Evolutionary conservation across 2,888 invertebrate species (phyloP).

Genomic region (Campopleginae sp.): DNA sequence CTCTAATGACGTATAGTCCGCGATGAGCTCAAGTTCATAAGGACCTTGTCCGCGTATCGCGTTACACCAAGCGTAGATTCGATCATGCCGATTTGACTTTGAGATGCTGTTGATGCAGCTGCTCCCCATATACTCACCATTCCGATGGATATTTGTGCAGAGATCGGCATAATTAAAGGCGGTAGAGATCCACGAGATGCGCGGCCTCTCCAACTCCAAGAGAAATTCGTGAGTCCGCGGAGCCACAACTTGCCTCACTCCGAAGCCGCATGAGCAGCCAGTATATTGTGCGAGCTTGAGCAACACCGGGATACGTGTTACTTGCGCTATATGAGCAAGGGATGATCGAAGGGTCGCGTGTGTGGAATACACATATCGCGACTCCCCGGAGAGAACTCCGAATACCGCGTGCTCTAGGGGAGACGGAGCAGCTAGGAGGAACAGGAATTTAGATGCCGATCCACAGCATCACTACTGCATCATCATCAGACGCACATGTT

Average conservation of each 20-base stretch:
- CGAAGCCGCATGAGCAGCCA: slow-evolving; percentile 25
- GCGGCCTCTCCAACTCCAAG: slow-evolving; percentile 4
- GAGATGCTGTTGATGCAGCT: background rate
- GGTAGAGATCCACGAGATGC: slow-evolving; percentile 6
- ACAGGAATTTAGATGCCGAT: slow-evolving; percentile 71
- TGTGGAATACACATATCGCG: slow-evolving; percentile 55
- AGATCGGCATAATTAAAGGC: slow-evolving; percentile 35
- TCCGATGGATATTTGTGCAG: slow-evolving; percentile 33
- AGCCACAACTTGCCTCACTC: slow-evolving; percentile 5
- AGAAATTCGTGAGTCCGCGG: slow-evolving; percentile 38
- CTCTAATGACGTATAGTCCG: background rate
- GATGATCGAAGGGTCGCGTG: slow-evolving; percentile 39
- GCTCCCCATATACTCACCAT: slow-evolving; percentile 4
- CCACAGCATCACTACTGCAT: slow-evolving; percentile 50
- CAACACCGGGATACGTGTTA: slow-evolving; percentile 30
- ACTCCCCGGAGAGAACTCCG: slow-evolving; percentile 48
- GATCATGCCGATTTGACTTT: slow-evolving; percentile 9
- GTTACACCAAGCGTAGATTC: background rate
- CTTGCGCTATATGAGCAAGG: slow-evolving; percentile 16
- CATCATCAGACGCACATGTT: slow-evolving; percentile 48
- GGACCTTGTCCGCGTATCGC: background rate
- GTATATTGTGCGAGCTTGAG: slow-evolving; percentile 17
- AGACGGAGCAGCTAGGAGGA: slow-evolving; percentile 54
- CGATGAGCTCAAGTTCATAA: slow-evolving; percentile 1
- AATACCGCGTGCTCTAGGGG: slow-evolving; percentile 65